These are phyloP conservation scores for Aromia moschata DNA, from an alignment of 2,888 invertebrate species.

Conservation along the genomic window DNA sequence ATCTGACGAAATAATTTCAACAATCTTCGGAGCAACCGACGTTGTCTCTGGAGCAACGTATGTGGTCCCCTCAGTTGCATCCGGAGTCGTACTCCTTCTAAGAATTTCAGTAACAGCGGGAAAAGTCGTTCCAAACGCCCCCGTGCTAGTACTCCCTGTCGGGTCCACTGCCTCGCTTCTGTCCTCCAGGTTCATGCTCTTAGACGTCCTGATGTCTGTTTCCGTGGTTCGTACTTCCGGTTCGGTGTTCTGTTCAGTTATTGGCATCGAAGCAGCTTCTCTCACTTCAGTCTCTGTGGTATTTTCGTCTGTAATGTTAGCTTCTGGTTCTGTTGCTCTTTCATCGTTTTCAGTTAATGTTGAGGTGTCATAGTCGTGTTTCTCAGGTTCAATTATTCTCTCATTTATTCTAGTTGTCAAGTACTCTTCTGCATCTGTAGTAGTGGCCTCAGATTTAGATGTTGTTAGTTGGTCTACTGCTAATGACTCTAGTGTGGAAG, in stretches of 20 bases:
- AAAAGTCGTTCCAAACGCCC: not conserved
- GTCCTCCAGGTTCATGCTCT: conserved; percentile 10
- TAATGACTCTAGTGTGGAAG: not conserved
- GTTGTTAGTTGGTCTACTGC: no score
- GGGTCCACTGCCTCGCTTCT: not conserved
- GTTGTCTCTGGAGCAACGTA: conserved; percentile 1
- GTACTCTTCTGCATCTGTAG: not conserved
- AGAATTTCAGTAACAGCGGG: not conserved
- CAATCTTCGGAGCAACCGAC: conserved; percentile 21
- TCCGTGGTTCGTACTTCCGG: conserved; percentile 27
- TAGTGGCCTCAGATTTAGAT: not conserved
- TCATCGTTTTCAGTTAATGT: not conserved
- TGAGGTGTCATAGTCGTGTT: not conserved
- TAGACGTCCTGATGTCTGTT: conserved; percentile 33
- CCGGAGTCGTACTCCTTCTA: not conserved
- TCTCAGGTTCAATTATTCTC: conserved; percentile 47
- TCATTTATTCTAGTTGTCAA: conserved; percentile 9
- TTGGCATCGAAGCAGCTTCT: no score
- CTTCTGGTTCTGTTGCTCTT: conserved; percentile 10
- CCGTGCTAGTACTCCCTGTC: not conserved
- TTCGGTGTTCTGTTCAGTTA: conserved; percentile 15
- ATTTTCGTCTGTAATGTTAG: conserved; percentile 5
- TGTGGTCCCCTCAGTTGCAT: not conserved
- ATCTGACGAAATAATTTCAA: conserved; percentile 19
- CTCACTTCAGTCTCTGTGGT: conserved; percentile 15